Evolutionary conservation across 2,888 invertebrate genomes (phyloP).

Genomic region (Periphyllus acericola): DNA sequence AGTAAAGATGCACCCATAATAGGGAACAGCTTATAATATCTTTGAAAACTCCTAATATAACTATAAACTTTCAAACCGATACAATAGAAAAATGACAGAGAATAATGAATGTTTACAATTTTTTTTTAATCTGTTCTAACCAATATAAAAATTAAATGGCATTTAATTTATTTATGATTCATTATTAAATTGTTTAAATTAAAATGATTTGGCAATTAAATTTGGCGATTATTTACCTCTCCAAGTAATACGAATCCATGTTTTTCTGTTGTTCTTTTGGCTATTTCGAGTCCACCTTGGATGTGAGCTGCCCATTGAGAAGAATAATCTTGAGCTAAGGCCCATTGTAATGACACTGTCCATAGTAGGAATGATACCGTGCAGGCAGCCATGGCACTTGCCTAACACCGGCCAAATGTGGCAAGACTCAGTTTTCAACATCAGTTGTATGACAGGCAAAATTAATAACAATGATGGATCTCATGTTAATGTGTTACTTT

Average conservation of each 20-base stretch:
- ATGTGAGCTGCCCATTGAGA: slow-evolving; percentile 75
- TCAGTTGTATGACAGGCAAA: slow-evolving; percentile 33
- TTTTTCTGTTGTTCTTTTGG: slow-evolving; percentile 70
- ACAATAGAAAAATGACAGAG: too few relatives aligned
- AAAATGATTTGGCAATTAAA: too few relatives aligned
- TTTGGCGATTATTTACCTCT: slow-evolving; percentile 70
- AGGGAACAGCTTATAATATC: too few relatives aligned
- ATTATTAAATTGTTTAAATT: not conserved
- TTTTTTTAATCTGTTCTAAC: too few relatives aligned
- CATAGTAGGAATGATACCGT: slow-evolving; percentile 46
- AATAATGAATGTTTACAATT: too few relatives aligned
- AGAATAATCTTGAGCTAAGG: slow-evolving; percentile 67
- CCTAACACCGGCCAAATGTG: slow-evolving; percentile 51
- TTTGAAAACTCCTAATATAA: too few relatives aligned
- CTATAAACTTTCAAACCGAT: too few relatives aligned
- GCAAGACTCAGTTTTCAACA: slow-evolving; percentile 55
- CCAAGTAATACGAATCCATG: slow-evolving; percentile 72
- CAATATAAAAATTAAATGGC: too few relatives aligned
- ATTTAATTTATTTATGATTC: too few relatives aligned
- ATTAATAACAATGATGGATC: not conserved
- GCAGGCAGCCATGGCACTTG: slow-evolving; percentile 55
- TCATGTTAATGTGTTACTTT: not conserved
- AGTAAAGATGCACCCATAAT: too few relatives aligned
- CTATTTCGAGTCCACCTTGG: slow-evolving; percentile 70
- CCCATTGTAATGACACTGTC: slow-evolving; percentile 21